These are phyloP conservation scores for Isichthys henryi DNA, from an alignment of 2,113 vertebrate species.

Conservation along the genomic window DNA sequence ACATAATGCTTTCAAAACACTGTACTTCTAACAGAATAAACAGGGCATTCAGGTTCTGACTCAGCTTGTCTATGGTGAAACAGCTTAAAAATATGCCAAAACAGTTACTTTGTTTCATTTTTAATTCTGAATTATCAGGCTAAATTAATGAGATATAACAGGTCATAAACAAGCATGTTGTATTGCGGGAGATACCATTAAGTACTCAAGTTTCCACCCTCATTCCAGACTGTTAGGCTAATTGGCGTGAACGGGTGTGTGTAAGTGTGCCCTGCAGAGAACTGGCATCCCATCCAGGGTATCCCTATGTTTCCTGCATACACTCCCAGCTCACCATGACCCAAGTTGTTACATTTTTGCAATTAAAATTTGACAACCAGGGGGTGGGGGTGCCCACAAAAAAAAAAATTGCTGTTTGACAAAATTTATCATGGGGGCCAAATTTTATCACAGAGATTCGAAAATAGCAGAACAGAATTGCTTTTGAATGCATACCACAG, in stretches of 20 bases:
- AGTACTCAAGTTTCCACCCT: background rate
- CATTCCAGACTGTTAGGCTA: background rate
- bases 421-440: background rate
- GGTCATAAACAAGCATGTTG: background rate
- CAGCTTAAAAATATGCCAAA: background rate
- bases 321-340: background rate
- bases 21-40: background rate
- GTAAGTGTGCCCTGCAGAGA: background rate
- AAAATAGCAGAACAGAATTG: background rate
- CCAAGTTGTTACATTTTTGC: background rate
- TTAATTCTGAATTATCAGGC: background rate
- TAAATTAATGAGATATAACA: background rate
- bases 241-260: background rate
- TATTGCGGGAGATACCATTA: background rate
- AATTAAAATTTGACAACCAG: background rate
- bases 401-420: background rate
- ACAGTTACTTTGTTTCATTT: background rate
- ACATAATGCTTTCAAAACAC: background rate
- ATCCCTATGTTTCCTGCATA: background rate
- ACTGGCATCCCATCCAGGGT: background rate
- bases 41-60: background rate
- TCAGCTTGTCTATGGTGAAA: background rate
- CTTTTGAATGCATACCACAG: background rate
- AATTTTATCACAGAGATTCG: background rate
- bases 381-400: background rate